Percentiles rank a stretch among this genome's conserved stretches.
Conservation (phyloP, 2,113 vertebrate species). For the Phyllostomus discolor region DNA sequence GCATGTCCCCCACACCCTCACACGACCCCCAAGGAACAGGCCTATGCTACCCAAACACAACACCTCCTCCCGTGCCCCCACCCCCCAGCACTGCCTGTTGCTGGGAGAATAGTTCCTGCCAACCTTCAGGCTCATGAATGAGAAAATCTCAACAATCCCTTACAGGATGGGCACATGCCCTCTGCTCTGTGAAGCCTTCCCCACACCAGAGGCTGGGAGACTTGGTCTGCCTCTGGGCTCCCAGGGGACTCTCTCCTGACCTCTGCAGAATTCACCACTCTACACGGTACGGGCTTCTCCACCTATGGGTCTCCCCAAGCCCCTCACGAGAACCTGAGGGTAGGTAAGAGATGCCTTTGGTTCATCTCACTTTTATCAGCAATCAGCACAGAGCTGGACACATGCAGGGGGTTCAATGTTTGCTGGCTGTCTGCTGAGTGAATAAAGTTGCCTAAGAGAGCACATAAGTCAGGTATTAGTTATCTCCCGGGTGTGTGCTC, state of each 20-base stretch:
- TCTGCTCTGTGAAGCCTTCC: not conserved
- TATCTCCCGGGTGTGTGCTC: not conserved
- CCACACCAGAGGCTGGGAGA: not conserved
- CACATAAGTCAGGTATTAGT: not conserved
- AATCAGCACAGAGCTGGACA: not conserved
- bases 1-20: no score
- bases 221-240: not conserved
- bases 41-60: accelerated
- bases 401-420: accelerated
- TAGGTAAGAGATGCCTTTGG: not conserved
- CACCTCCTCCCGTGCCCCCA: not conserved
- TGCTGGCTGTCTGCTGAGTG: not conserved
- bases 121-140: not conserved
- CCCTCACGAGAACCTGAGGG: not conserved
- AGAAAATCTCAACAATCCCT: not conserved
- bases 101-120: not conserved
- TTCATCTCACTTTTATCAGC: not conserved
- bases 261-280: not conserved
- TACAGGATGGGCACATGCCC: accelerated
- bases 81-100: not conserved
- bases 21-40: accelerated
- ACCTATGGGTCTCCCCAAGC: not conserved
- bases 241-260: not conserved
- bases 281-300: not conserved
- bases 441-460: not conserved